Evolutionary conservation across 2,113 vertebrate species (phyloP).

Genomic region (Raphicerus campestris): DNA sequence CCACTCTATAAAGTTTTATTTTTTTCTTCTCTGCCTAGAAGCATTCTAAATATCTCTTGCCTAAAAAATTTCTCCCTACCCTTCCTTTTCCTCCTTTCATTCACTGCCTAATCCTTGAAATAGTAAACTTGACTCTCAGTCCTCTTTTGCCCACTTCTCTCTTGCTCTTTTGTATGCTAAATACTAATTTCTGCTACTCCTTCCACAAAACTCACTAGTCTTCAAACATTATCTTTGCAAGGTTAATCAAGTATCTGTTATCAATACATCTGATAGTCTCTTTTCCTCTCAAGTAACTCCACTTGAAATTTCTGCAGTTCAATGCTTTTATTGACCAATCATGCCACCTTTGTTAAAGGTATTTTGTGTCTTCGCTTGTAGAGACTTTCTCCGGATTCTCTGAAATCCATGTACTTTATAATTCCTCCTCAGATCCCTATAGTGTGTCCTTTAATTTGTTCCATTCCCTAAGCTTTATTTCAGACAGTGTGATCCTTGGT

Average conservation of each 20-base stretch:
- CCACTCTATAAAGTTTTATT: not conserved
- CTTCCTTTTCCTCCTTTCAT: not conserved
- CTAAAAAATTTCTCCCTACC: too few species aligned
- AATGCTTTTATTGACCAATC: not conserved
- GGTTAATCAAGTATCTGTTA: not conserved
- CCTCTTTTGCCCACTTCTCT: not conserved
- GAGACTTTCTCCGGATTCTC: not conserved
- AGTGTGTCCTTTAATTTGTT: not conserved
- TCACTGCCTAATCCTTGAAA: not conserved
- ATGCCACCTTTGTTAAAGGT: not conserved
- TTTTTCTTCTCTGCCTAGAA: not conserved
- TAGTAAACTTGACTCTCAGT: not conserved
- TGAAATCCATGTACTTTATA: not conserved
- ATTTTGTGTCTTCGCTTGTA: not conserved
- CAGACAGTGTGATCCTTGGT: not conserved
- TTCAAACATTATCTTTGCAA: not conserved
- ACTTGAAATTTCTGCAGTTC: not conserved
- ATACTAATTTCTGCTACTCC: not conserved
- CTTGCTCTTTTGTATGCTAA: not conserved
- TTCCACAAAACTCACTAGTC: not conserved
- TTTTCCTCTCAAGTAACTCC: not conserved
- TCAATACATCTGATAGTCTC: not conserved
- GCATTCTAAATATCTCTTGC: not conserved
- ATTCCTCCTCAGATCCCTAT: not conserved
- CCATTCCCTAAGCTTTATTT: not conserved